These are phyloP conservation scores for Philopotamus ludificatus DNA, from an alignment of 1,140 invertebrate genomes.

Conservation along the genomic window DNA sequence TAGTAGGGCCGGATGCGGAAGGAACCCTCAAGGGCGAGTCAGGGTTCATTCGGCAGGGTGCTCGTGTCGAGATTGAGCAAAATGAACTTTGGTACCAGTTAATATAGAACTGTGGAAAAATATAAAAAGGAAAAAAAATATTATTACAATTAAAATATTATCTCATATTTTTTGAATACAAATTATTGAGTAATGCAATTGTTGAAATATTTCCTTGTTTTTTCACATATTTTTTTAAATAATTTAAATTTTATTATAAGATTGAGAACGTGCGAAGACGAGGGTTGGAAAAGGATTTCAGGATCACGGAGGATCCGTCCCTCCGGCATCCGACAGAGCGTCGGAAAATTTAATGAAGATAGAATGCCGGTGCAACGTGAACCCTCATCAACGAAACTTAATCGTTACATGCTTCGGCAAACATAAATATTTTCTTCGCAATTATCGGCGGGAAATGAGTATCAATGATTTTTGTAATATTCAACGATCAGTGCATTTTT, in stretches of 20 bases:
- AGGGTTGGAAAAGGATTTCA: slow-evolving; percentile 1
- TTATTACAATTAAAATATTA: no score
- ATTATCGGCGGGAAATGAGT: slow-evolving; percentile 13
- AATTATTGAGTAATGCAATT: no score
- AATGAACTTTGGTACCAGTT: no score
- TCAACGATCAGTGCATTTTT: no score
- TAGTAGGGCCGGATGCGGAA: slow-evolving; percentile 17
- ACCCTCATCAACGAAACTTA: slow-evolving; percentile 12
- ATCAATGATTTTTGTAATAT: no score
- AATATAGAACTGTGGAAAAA: no score
- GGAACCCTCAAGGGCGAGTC: slow-evolving; percentile 3
- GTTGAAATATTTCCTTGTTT: no score
- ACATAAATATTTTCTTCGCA: slow-evolving; percentile 15
- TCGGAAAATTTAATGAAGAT: slow-evolving; percentile 29
- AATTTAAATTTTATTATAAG: no score
- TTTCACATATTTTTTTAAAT: no score
- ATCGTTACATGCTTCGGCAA: neutral
- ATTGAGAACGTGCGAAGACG: neutral
- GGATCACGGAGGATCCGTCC: neutral
- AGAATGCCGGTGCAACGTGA: slow-evolving; percentile 3
- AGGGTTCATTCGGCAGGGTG: neutral
- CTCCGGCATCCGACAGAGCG: slow-evolving; percentile 6
- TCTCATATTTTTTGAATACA: no score
- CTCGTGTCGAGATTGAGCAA: neutral
- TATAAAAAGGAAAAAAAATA: no score